Base-by-base conservation (phyloP, 2,113 vertebrate genomes). In the Nycticorax nycticorax region DNA sequence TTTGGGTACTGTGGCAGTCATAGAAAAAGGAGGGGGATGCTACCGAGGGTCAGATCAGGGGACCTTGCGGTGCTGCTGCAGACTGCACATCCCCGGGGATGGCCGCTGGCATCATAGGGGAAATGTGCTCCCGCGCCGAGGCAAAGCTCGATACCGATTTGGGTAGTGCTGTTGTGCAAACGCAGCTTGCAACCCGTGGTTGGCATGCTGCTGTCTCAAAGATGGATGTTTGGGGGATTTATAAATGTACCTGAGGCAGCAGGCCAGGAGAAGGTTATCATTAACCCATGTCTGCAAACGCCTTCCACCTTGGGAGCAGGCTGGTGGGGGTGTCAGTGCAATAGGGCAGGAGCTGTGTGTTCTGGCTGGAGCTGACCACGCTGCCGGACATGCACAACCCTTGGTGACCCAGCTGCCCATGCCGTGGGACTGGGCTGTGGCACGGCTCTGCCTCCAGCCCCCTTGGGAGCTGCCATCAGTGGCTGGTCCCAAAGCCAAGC, bases 171-270 rank as follows among this genome's bases (percentile, higher is more conserved):
- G 53, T 8, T 56, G 9, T 43, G 55, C 39, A 22, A 57, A 67
- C 1, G 3, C 30, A 16, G 39, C 1, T 0, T 15, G 37, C 9
- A 21, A 4, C 72, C 0, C 0, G 0, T 1, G 20, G 50, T 10
- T 35, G 32, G 63, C 1, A 1, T 1, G n/a, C 16, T 39, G 76
- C 59, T 32, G 64, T 47, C 79, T 80, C 27, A 19, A 41, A 57
- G 56, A 21, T 43, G 68, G 59, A 17, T 6, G 14, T 73, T 43
- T 9, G 10, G 28, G 59, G 37, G 23, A 4, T 5, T 67, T 57
- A 10, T 9, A 33, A 59, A 69, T 0, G 1, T 26, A 39, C 50
- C 68, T 10, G 80, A 43, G 50, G 64, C 68, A 79, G 52, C 63
- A 48, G n/a, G 33, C 10, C 43, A 52, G 56, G 37, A 28, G 27